Base-by-base conservation (phyloP, 2,113 vertebrate genomes). In the Elephantulus edwardii region DNA sequence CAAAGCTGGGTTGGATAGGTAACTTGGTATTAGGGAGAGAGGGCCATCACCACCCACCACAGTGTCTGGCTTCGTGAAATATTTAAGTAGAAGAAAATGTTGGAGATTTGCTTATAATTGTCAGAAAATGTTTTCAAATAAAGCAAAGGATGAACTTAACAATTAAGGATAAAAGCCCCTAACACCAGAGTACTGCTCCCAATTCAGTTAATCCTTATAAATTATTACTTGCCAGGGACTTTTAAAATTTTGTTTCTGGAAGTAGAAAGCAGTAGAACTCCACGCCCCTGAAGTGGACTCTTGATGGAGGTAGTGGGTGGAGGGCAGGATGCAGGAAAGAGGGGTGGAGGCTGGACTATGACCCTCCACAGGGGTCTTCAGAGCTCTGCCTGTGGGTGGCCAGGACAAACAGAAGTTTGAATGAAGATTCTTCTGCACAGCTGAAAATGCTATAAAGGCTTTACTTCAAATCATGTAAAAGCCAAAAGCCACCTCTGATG, bases 1-100 rank as follows among this genome's bases (percentile, higher is more conserved):
- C 3, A 6, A n/a, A 16, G 44, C 9, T 3, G 48, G n/a, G n/a
- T 0, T 72, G 52, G 22, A 38, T 62, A 64, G 12, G 20, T 5
- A 33, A 54, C 46, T 6, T 28, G 38, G 52, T 8, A 11, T 68
- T 24, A 3, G 5, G 24, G 46, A 33, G 42, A 17, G 9, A 38
- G 40, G 3, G 6, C 14, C 17, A 1, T 10, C 11, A 42, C 4
- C 13, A 22, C 10, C 38, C 0, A 2, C n/a, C 46, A 8, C 1
- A 0, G 6, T 20, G 35, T 46, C 68, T 35, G 38, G 48, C 8
- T 28, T 30, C 1, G 1, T 0, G 8, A 42, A 38, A 44, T 20
- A 80, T 26, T 48, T 52, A 50, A 28, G 1, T 33, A 46, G 64
- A 84, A 82, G 80, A 33, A 10, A 2, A 40, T 78, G 42, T 78